Evolutionary conservation across 2,888 invertebrate genomes (phyloP), one percentile per base, ranked within the genome.

Genomic region (Drosophila robusta): DNA sequence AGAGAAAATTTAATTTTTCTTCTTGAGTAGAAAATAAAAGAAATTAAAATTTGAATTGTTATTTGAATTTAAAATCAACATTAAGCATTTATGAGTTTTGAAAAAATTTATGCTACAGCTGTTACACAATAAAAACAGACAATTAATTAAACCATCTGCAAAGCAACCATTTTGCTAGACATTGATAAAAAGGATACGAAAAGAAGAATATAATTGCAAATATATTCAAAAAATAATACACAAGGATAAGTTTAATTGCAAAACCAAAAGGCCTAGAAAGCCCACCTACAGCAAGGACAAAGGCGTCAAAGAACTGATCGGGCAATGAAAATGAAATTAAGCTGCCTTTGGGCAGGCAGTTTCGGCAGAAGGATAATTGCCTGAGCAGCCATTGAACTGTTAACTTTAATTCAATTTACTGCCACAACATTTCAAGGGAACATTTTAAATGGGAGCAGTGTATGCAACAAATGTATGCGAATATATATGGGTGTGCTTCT

Each of bases 401-500:
- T 77, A 66, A 82, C 68, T 83, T 80, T 69, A 69, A 64, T 70
- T 69, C 70, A 75, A 74, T 80, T 83, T 82, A 58, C 71, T 56
- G 50, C 32, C 50, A n/a, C 18, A 47, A 44, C 22, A 44, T 54
- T 56, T 58, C 47, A 78, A 80, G 72, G 61, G 56, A n/a, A 70
- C 68, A 51, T 75, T 63, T 54, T 60, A 80, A 81, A 74, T 70
- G 42, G 46, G 68, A 55, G 34, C 57, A 52, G 34, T 14, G 38
- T 51, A 62, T 29, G 11, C 24, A 14, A 29, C 29, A 29, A 14
- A 24, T 14, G 39, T 7, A 12, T 29, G 34, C 45, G 32, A 11
- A 44, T 51, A 24, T 65, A 12, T 36, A 3, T 42, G 8, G 22
- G 32, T 45, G 14, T 29, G 11, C 9, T 29, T 47, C 52, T 36